Evolutionary conservation across 2,113 vertebrate genomes (phyloP).

Genomic region (Ameiurus melas): DNA sequence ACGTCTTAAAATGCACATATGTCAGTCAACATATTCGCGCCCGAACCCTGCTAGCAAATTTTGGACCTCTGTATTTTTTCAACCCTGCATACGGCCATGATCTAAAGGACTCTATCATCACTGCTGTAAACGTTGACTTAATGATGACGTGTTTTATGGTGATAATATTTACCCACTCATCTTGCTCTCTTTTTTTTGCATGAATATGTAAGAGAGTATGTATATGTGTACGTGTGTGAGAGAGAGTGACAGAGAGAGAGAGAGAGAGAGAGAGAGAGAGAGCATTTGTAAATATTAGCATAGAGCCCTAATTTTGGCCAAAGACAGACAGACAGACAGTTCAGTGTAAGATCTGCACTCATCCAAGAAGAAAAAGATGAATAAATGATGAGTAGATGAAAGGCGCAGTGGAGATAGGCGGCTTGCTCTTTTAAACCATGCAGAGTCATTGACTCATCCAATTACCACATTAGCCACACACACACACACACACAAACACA

Average conservation of each 20-base stretch:
- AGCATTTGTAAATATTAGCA: slow-evolving; percentile 30
- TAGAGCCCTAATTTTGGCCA: slow-evolving; percentile 25
- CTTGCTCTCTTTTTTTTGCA: not conserved
- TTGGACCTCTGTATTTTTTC: no score
- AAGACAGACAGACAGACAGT: slow-evolving; percentile 16
- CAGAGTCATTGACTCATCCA: slow-evolving; percentile 51
- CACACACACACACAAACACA: slow-evolving; percentile 7
- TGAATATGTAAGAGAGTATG: not conserved
- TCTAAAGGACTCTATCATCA: not conserved
- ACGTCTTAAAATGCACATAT: no score
- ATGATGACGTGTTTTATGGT: not conserved
- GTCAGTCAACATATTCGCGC: no score
- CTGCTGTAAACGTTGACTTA: not conserved
- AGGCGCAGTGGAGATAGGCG: slow-evolving; percentile 48
- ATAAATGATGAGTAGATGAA: slow-evolving; percentile 54
- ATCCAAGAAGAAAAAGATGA: slow-evolving; percentile 52
- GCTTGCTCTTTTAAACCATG: slow-evolving; percentile 49
- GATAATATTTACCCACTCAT: not conserved
- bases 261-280: not conserved
- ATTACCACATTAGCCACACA: slow-evolving; percentile 43
- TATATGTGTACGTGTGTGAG: no score
- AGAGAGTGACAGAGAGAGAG: not conserved
- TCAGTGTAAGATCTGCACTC: slow-evolving; percentile 43
- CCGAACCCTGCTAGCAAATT: no score
- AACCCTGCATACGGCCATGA: no score